Evolutionary conservation across 2,113 vertebrate genomes (phyloP).

Genomic region (Ia io): DNA sequence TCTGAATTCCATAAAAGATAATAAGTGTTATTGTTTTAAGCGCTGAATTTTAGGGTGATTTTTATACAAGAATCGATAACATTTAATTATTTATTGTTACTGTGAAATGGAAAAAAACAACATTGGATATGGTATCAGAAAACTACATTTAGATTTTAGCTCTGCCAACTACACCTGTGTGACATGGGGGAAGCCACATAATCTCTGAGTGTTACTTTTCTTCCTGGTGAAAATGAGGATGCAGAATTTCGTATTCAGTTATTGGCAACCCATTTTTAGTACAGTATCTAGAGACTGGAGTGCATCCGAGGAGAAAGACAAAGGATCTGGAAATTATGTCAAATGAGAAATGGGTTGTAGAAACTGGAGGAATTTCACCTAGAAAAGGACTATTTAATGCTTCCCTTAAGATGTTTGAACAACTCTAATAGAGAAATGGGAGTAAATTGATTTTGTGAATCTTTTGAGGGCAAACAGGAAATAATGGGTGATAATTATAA

Average conservation of each 20-base stretch:
- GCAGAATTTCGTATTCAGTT: background rate
- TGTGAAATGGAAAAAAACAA: background rate
- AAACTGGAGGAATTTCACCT: background rate
- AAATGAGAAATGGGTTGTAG: conserved; percentile 9
- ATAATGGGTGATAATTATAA: background rate
- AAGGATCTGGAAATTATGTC: background rate
- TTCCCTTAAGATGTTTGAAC: background rate
- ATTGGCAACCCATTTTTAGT: background rate
- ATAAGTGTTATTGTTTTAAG: background rate
- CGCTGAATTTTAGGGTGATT: background rate
- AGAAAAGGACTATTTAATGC: background rate
- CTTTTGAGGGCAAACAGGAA: background rate
- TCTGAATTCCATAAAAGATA: background rate
- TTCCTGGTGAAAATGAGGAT: background rate
- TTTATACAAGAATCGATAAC: background rate
- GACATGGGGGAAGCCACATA: background rate
- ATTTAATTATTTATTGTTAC: background rate
- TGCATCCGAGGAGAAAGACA: background rate
- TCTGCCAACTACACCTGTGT: background rate
- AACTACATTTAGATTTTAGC: conserved; percentile 1
- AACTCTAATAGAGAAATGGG: background rate
- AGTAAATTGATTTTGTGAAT: background rate
- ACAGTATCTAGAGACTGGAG: background rate
- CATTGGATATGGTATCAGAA: background rate
- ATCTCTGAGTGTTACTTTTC: conserved; percentile 3